Percentiles rank a stretch among this genome's conserved stretches.
phyloP scores from a whole-genome alignment of 1,140 invertebrate genomes.

The Micrasema minimum region DNA sequence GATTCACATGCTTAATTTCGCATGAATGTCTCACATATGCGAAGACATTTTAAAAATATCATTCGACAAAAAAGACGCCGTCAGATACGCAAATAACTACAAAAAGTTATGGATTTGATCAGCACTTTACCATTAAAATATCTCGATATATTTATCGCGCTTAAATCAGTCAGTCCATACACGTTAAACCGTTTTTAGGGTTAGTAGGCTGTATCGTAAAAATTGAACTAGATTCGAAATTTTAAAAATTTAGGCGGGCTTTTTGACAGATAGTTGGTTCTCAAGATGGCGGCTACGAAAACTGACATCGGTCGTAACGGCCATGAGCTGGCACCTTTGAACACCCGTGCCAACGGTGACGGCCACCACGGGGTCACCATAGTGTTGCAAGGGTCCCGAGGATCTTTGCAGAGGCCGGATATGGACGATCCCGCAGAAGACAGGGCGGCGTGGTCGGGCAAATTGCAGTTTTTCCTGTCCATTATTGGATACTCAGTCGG shows the following conservation, averaged over 20 bases:
- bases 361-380: conserved; percentile 74
- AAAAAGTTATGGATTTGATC: conserved; percentile 42
- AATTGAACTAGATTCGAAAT: neutral
- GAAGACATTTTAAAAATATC: conserved; percentile 27
- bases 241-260: neutral
- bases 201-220: neutral
- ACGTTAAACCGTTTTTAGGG: neutral
- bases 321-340: conserved; percentile 82
- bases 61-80: conserved; percentile 51
- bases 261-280: no score
- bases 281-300: conserved; percentile 62
- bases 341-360: conserved; percentile 71
- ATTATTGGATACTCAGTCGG: conserved; percentile 92
- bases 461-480: conserved; percentile 91
- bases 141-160: neutral
- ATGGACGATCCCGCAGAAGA: conserved; percentile 69
- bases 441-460: conserved; percentile 82
- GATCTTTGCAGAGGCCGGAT: conserved; percentile 57
- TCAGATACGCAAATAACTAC: conserved; percentile 37
- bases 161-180: neutral
- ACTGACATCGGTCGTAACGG: conserved; percentile 72
- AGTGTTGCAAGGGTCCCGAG: conserved; percentile 67
- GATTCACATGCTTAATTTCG: neutral
- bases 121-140: conserved; percentile 33
- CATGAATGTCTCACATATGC: conserved; percentile 43